phyloP scores from a whole-genome alignment of 2,888 invertebrate species.

The Lepas anatifera region DNA sequence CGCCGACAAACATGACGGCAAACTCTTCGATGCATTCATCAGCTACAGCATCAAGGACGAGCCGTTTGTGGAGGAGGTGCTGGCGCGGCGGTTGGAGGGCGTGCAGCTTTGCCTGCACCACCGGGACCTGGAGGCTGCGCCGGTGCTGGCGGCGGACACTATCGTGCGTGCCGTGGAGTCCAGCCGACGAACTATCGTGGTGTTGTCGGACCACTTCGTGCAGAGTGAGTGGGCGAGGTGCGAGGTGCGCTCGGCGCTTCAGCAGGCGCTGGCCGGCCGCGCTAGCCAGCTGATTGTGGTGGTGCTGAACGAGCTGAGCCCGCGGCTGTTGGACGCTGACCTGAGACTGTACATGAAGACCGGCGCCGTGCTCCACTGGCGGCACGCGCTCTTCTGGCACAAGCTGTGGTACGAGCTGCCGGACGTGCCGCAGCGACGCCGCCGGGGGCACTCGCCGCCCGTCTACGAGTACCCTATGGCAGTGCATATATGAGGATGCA shows the following conservation, averaged over 20 bases:
- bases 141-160: conserved; percentile 26
- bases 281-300: conserved; percentile 67
- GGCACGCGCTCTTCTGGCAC: conserved; percentile 88
- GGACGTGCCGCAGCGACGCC: conserved; percentile 38
- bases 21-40: conserved; percentile 58
- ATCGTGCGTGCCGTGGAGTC: conserved; percentile 27
- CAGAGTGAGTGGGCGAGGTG: conserved; percentile 70
- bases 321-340: conserved; percentile 70
- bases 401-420: conserved; percentile 74
- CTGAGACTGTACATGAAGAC: conserved; percentile 75
- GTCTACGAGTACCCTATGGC: conserved; percentile 11
- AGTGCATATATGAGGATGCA: neutral
- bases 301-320: conserved; percentile 67
- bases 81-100: conserved; percentile 26
- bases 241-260: conserved; percentile 77
- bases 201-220: conserved; percentile 27
- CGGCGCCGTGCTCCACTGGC: conserved; percentile 69
- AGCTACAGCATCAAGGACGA: conserved; percentile 28
- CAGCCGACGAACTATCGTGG: conserved; percentile 26
- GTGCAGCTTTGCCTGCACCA: conserved; percentile 27
- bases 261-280: conserved; percentile 65
- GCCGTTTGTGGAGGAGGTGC: conserved; percentile 26
- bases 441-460: conserved; percentile 21
- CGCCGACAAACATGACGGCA: conserved; percentile 51
- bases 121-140: conserved; percentile 27